Evolutionary conservation across 1,140 invertebrate genomes (phyloP), one percentile per base, ranked within the genome.

Genomic region (Hycleus phaleratus): DNA sequence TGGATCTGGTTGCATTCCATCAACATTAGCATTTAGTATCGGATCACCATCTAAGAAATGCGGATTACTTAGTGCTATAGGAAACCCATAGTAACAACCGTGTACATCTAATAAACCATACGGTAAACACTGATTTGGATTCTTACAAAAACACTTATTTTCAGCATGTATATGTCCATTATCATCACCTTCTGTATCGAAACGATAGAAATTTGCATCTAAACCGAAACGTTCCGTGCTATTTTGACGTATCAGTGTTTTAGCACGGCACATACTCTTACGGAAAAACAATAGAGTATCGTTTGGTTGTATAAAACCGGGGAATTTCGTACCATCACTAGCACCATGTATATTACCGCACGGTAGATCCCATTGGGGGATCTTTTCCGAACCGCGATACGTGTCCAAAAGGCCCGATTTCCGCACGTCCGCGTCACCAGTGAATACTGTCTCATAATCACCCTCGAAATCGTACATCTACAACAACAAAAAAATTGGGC

Each of bases 391-490:
- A 0, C 88, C 85, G 47, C 86, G 81, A 71, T 89, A 92, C 1
- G 82, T 90, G 18, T 88, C 87, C 51, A 92, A 81, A 0, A 90
- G 74, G 2, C 89, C 88, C 6, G 86, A 79, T 38, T 78, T 67
- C 58, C 25, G 71, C 68, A 6, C 66, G 62, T 90, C 82, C 0
- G 73, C 75, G 48, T 80, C 79, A 2, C 90, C 91, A 0, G 88
- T 91, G 73, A 82, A 89, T 46, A 90, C 80, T 0, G 88, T 92
- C 66, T 88, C 87, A 55, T 78, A 86, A 67, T 92, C 90, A 1
- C 84, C 87, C 8, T 80, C 77, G 59, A 92, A 91, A 62, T 91
- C 86, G 67, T 93, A 93, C 90, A 92, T 92, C 88, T 91, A 73
- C 24, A 74, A 73, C 58, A 57, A 61, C 5, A 9, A 38, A 8